Evolutionary conservation across 2,113 vertebrate genomes (phyloP).

Genomic region (Nansenia antarctica): DNA sequence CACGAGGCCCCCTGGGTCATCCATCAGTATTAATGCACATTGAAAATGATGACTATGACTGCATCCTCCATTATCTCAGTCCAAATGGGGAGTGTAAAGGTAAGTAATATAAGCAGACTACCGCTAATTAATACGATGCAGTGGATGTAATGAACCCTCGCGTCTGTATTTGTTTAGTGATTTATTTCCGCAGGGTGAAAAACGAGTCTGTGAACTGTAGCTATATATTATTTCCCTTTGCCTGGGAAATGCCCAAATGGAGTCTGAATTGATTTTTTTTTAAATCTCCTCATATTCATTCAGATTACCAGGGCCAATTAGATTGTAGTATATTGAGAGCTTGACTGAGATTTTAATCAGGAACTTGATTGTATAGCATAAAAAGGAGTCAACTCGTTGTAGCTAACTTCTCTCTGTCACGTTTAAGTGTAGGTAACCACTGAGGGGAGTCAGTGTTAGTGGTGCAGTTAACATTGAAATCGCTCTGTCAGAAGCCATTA

Average conservation of each 20-base stretch:
- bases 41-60: slow-evolving; percentile 23
- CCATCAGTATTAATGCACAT: slow-evolving; percentile 34
- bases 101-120: slow-evolving; percentile 18
- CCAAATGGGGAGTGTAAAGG: slow-evolving; percentile 12
- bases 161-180: slow-evolving; percentile 31
- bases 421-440: neutral
- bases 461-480: neutral
- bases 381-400: neutral
- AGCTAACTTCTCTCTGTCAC: neutral
- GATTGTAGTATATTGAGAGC: neutral
- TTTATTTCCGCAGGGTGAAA: slow-evolving; percentile 9
- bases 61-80: slow-evolving; percentile 14
- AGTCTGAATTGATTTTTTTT: neutral
- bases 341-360: neutral
- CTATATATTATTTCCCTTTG: slow-evolving; percentile 20
- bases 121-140: slow-evolving; percentile 35
- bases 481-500: neutral
- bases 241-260: neutral
- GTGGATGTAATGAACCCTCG: slow-evolving; percentile 23
- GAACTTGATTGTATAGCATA: neutral
- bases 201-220: slow-evolving; percentile 6
- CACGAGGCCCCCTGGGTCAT: slow-evolving; percentile 26
- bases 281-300: neutral
- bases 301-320: neutral
- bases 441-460: neutral